Conservation (phyloP, 1,140 invertebrate genomes). For the Bombus superbus region DNA sequence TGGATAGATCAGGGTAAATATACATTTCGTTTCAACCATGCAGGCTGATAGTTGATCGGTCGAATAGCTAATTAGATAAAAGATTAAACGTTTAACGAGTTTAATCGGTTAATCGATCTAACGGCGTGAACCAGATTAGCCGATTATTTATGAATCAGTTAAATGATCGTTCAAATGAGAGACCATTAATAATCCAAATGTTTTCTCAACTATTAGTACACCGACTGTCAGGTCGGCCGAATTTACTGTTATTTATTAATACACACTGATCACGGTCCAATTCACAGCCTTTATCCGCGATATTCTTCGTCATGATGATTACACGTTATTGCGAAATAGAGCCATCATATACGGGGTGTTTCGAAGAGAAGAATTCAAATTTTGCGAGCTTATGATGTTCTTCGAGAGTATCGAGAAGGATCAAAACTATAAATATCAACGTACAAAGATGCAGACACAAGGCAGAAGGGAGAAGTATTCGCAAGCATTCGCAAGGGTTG, state of each 20-base stretch:
- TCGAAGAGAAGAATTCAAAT: too few species aligned
- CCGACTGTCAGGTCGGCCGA: not conserved
- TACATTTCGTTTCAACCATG: not conserved
- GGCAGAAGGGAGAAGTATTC: too few species aligned
- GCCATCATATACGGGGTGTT: not conserved
- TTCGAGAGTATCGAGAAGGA: too few species aligned
- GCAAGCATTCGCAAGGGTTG: too few species aligned
- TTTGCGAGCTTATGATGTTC: too few species aligned
- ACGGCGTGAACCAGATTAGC: constrained; percentile 41
- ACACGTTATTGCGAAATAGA: not conserved
- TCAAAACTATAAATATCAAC: not conserved
- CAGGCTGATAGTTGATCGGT: constrained; percentile 11
- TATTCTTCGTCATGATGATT: not conserved
- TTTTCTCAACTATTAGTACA: constrained; percentile 30
- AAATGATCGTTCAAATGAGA: constrained; percentile 29
- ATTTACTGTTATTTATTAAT: constrained; percentile 24
- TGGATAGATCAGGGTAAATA: constrained; percentile 4
- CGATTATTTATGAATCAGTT: constrained; percentile 9
- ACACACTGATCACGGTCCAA: not conserved
- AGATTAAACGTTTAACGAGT: constrained; percentile 44
- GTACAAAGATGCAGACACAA: too few species aligned
- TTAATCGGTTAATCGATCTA: constrained; percentile 36
- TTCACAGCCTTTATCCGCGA: not conserved
- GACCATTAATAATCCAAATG: constrained; percentile 37
- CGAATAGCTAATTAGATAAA: constrained; percentile 39